Base-by-base conservation (phyloP, 2,113 vertebrate genomes). In the Saguinus imperator region DNA sequence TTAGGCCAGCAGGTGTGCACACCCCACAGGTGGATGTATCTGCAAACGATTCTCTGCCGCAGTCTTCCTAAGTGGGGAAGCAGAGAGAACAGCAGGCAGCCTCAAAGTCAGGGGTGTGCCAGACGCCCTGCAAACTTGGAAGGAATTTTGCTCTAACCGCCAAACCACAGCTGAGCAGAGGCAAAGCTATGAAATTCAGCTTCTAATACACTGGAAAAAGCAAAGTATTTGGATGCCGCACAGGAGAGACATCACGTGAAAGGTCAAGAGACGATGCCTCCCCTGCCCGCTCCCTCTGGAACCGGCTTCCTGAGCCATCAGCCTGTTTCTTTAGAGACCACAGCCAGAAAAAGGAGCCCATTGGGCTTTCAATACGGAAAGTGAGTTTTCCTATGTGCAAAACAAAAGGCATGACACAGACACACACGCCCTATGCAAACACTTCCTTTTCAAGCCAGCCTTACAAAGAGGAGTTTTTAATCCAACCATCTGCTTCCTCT, bases 401-500 rank as follows among this genome's bases (percentile, higher is more conserved):
- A 97, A 96, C 87, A 87, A 66, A 75, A 92, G 85, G 35, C 45
- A 76, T 10, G 29, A 80, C 27, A 29, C 87, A 89, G 73, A 84
- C 89, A 18, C 75, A 76, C 48, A 17, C 3, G 2, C 61, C 45
- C 43, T 1, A 0, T 37, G 43, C 14, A 43, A 52, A 32, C 5
- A 17, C 76, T 40, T 82, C 37, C 95, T 73, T 76, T 76, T 86
- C 40, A 0, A 48, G 45, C 64, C 87, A 61, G 18, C 88, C 52
- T 16, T 0, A 25, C 84, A 70, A 43, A 90, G 64, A 40, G 68
- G 40, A 61, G 50, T 37, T 81, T 95, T 86, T 43, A 73, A 61
- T 27, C 87, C 17, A n/a, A 52, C 70, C 94, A 88, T 82, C 95
- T 94, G 95, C 92, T 87, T 94, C 96, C 94, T 94, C 43, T 0